A percentile compares a stretch with the other conserved stretches of the same genome.
Evolutionary conservation across 2,888 invertebrate genomes (phyloP).

Genomic region (Liopterus haemorrhoidalis): DNA sequence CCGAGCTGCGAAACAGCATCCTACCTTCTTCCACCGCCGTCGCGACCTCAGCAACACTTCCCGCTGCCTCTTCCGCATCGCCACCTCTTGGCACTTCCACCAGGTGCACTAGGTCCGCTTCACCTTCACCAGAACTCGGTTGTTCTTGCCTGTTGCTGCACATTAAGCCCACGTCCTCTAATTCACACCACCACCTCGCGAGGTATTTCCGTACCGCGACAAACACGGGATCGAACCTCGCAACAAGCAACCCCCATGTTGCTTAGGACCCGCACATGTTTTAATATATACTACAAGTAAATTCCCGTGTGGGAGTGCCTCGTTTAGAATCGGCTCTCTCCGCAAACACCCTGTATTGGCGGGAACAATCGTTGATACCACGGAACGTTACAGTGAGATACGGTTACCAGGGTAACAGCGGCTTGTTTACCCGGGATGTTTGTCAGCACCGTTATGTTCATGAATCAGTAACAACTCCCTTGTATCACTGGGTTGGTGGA

Average conservation of each 20-base stretch:
- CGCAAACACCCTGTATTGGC: conserved; percentile 5
- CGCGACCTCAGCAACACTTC: not conserved
- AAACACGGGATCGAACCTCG: too few relatives aligned
- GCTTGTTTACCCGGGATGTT: not conserved
- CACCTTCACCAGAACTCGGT: not conserved
- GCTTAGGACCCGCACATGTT: conserved; percentile 30
- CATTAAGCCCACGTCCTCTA: too few relatives aligned
- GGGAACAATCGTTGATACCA: conserved; percentile 2
- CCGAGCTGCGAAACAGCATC: too few relatives aligned
- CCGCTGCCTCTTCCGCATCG: not conserved
- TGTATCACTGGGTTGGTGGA: too few relatives aligned
- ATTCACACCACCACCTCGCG: too few relatives aligned
- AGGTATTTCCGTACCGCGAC: too few relatives aligned
- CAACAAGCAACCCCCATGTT: conserved; percentile 31
- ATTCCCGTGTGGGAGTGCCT: conserved; percentile 29
- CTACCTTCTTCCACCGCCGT: conserved; percentile 2
- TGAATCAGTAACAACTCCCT: too few relatives aligned
- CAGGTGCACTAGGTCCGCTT: not conserved
- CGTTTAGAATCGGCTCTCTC: conserved; percentile 24
- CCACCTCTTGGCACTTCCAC: not conserved
- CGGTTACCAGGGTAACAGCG: conserved; percentile 6
- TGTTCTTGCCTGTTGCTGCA: too few relatives aligned
- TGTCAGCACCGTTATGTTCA: too few relatives aligned
- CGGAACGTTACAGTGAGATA: not conserved
- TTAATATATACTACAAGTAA: conserved; percentile 31